These are phyloP conservation scores for Ectemnius lituratus DNA, from an alignment of 2,888 invertebrate species.

Conservation along the genomic window DNA sequence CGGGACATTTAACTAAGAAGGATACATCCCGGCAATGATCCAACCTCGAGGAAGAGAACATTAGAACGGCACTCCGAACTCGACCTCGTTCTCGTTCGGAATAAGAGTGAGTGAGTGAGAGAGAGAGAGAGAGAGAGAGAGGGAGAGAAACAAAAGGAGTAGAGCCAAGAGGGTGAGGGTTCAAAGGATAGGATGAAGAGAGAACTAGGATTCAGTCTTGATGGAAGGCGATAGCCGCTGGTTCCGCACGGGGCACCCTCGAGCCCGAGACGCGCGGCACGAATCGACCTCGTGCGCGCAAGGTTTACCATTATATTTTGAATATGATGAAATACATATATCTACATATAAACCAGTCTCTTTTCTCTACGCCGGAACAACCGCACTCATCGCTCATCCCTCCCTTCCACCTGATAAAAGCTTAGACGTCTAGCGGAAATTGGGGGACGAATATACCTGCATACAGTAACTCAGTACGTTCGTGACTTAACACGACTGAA, in stretches of 20 bases:
- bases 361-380: neutral
- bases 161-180: neutral
- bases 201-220: neutral
- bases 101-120: too few species aligned
- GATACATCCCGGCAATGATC: too few species aligned
- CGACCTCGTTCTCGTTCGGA: too few species aligned
- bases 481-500: neutral
- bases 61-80: too few species aligned
- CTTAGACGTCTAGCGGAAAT: too few species aligned
- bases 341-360: conserved; percentile 33
- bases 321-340: conserved; percentile 76
- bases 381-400: neutral
- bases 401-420: neutral
- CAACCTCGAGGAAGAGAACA: too few species aligned
- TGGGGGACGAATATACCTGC: neutral
- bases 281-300: conserved; percentile 75
- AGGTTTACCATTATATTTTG: conserved; percentile 77
- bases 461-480: neutral
- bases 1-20: too few species aligned
- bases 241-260: conserved; percentile 15
- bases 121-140: neutral
- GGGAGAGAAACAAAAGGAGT: neutral
- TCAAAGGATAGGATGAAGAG: too few species aligned
- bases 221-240: conserved; percentile 2
- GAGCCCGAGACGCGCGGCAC: conserved; percentile 65